Conservation (phyloP, 2,888 invertebrate genomes). For the Epicampocera succincta region DNA sequence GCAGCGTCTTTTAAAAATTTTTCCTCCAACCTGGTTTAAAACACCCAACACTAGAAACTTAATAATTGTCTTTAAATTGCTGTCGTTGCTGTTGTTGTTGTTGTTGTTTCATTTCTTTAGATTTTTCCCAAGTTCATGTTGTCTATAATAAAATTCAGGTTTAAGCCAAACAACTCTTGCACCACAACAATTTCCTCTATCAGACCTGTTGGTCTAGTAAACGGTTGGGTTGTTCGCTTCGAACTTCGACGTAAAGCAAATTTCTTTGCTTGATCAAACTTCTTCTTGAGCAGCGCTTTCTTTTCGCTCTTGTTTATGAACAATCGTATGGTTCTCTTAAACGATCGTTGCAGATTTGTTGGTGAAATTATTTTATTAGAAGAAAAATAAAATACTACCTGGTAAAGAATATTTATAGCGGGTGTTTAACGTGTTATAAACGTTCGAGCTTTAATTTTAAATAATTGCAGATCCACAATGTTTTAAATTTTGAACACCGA, state of each 20-base stretch:
- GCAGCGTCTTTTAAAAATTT: conserved; percentile 82
- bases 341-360: neutral
- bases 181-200: conserved; percentile 46
- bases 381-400: no score
- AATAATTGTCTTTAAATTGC: conserved; percentile 39
- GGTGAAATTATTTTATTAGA: no score
- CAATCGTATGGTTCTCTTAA: conserved; percentile 10
- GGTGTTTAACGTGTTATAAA: no score
- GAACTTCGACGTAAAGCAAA: conserved; percentile 51
- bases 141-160: conserved; percentile 49
- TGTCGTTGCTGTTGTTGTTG: conserved; percentile 34
- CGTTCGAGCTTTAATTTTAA: no score
- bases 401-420: no score
- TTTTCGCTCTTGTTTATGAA: conserved; percentile 30
- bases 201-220: neutral
- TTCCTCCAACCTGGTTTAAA: conserved; percentile 69
- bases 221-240: conserved; percentile 24
- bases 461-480: no score
- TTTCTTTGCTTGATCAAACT: conserved; percentile 51
- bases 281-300: conserved; percentile 50
- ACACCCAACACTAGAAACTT: conserved; percentile 59
- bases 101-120: conserved; percentile 62
- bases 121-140: conserved; percentile 67
- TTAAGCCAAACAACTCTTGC: conserved; percentile 37
- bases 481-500: no score